Base-by-base conservation (phyloP, 2,113 vertebrate species). In the Gorilla gorilla region DNA sequence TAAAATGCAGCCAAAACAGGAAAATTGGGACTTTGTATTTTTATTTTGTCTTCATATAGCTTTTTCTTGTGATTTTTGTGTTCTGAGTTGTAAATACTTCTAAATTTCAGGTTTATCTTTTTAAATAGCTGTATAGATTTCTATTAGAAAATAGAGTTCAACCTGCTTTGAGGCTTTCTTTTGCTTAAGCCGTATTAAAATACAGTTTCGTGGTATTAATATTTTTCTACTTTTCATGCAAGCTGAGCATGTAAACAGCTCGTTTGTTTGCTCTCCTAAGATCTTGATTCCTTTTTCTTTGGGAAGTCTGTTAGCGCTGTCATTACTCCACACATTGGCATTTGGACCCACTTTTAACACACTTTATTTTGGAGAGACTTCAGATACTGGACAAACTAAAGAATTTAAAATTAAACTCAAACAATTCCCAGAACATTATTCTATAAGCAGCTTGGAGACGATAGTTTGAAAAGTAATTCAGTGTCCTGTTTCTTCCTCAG, bases 401-500 rank as follows among this genome's bases (percentile, higher is more conserved):
- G 84, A 94, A 89, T 43, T 79, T 70, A 40, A 87, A 35, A 32
- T 22, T 40, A 3, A 75, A 76, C 5, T 14, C 30, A 48, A 48
- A 66, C 32, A 50, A 0, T 70, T 89, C 12, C 18, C 35, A 80
- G 32, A 38, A 18, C 9, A 2, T 73, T 55, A 0, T 55, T 35
- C 16, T 14, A 12, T 48, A 14, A 32, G 22, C 72, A 25, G 40
- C 68, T 75, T 38, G 66, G 35, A 85, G 79, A 11, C 6, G 2
- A 32, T 43, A 1, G 22, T 82, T 32, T 43, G 32, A 75, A n/a
- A 52, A 72, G 30, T 38, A 22, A 73, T 35, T 88, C 73, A 17
- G 3, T 80, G 61, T 73, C 88, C 3, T 96, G 43, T 98, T 96
- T 73, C 25, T 2, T 92, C 95, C 89, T 90, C 98, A 99, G 99